Percentiles rank a stretch among this genome's conserved stretches.
phyloP scores from a whole-genome alignment of 2,113 vertebrate species.

The Amazona vittata region DNA sequence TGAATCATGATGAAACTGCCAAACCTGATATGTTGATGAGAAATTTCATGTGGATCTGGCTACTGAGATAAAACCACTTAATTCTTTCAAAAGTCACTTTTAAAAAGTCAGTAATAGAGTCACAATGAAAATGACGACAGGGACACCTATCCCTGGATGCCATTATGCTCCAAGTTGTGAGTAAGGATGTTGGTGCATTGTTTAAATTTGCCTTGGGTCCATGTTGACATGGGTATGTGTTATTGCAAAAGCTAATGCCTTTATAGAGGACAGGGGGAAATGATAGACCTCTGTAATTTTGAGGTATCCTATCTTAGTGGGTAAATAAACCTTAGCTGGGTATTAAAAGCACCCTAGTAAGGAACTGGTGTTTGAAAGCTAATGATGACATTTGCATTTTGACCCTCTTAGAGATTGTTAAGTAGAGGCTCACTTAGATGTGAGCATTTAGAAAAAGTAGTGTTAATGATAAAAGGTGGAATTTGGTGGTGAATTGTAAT shows the following conservation, averaged over 20 bases:
- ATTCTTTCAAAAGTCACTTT: not conserved
- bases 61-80: constrained; percentile 47
- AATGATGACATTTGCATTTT: not conserved
- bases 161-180: not conserved
- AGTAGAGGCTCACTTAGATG: not conserved
- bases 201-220: fast-evolving
- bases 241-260: not conserved
- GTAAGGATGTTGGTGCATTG: not conserved
- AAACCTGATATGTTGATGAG: constrained; percentile 57
- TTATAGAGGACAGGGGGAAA: not conserved
- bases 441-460: not conserved
- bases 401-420: not conserved
- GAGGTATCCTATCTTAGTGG: fast-evolving
- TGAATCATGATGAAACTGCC: constrained; percentile 39
- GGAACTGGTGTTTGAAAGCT: not conserved
- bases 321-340: not conserved
- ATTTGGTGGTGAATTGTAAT: not conserved
- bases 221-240: fast-evolving
- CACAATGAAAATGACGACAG: too few species aligned
- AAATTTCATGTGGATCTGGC: constrained; percentile 54
- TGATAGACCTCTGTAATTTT: not conserved
- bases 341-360: not conserved
- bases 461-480: not conserved
- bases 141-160: too few species aligned
- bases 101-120: too few species aligned